Evolutionary conservation across 2,113 vertebrate species (phyloP).

Genomic region (Rhinoderma darwinii): DNA sequence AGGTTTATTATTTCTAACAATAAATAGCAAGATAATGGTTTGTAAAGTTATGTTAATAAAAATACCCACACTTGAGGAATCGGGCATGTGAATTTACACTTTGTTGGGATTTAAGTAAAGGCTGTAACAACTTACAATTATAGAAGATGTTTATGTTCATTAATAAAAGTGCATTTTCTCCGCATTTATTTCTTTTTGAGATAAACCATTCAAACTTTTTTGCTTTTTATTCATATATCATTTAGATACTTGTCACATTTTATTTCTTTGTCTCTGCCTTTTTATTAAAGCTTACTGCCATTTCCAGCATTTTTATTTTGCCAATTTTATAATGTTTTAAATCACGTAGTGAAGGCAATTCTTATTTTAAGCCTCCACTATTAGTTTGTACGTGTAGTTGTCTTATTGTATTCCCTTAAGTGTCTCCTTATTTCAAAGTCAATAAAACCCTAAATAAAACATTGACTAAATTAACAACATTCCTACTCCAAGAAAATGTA

Average conservation of each 20-base stretch:
- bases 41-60: constrained; percentile 1
- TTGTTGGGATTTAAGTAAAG: not conserved
- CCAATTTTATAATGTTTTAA: constrained; percentile 14
- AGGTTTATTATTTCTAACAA: not conserved
- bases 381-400: constrained; percentile 28
- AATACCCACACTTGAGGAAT: not conserved
- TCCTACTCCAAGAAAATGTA: constrained; percentile 4
- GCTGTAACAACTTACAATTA: not conserved
- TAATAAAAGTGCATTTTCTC: not conserved
- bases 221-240: constrained; percentile 18
- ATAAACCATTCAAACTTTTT: not conserved
- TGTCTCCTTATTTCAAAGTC: constrained; percentile 44
- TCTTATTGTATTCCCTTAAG: constrained; percentile 35
- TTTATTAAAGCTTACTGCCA: constrained; percentile 6
- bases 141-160: not conserved
- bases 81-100: not conserved
- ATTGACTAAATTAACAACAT: constrained; percentile 37
- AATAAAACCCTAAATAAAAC: constrained; percentile 50
- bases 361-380: constrained; percentile 34
- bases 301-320: constrained; percentile 27
- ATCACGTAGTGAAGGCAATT: constrained; percentile 15
- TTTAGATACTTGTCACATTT: constrained; percentile 4
- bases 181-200: not conserved
- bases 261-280: not conserved
- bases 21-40: not conserved